Evolutionary conservation across 2,888 invertebrate species (phyloP), one percentile per base, ranked within the genome.

Genomic region (Lochmaea crataegi): DNA sequence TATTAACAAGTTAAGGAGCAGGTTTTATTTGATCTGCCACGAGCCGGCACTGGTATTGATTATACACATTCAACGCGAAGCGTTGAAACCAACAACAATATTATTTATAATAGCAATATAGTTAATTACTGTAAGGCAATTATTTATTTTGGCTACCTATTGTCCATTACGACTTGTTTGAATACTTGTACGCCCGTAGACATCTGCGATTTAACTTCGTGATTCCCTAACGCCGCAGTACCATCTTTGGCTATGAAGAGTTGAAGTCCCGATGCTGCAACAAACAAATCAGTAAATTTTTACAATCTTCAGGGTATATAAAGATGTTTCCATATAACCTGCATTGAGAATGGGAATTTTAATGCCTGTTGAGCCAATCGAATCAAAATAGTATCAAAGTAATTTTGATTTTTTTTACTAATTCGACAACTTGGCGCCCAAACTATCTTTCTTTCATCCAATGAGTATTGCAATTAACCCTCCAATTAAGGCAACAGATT

Each of bases 191-290:
- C 88, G 76, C 92, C 92, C n/a, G 91, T 91, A 65, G 91, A 91
- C 89, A 93, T 93, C 87, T 92, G 92, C 72, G 92, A 92, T 82
- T 94, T 94, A 77, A 92, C 91, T 86, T 94, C 95, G 82, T 95
- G 94, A 81, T 93, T 93, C 79, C 96, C 95, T 80, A 96, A 89
- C 67, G 95, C 94, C 48, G 96, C 94, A 71, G 95, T 95, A 75
- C 96, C 96, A 88, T 96, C 96, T 86, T 95, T 94, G 72, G 93
- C 93, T 80, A 97, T 96, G 87, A 94, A 96, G 84, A 97, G 89
- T 88, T 96, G 95, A 81, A 97, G 91, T 4, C 97, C 97, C 65
- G 95, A 93, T 22, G 26, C 32, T 60, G 14, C 45, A 60, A 22
- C 41, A 68, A 48, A 51, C 10, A 26, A 63, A 51, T 16, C 6